Conservation (phyloP, 2,888 invertebrate genomes). For the Ischnus inquisitorius region DNA sequence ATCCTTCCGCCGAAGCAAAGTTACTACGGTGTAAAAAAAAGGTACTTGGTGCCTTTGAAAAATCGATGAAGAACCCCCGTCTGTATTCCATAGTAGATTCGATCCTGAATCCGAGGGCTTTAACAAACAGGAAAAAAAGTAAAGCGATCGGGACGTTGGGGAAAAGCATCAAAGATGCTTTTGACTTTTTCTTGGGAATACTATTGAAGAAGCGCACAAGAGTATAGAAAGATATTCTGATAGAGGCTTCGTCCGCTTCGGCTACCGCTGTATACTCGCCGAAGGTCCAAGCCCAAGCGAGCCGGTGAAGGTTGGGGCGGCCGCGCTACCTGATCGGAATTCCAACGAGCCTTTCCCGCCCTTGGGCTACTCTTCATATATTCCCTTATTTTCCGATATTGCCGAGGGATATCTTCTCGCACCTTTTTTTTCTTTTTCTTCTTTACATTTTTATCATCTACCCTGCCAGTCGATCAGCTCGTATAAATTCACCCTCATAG, state of each 20-base stretch:
- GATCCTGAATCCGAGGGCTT: neutral
- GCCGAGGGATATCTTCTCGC: slow-evolving; percentile 68
- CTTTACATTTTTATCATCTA: slow-evolving; percentile 41
- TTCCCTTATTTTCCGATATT: slow-evolving; percentile 53
- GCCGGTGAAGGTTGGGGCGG: slow-evolving; percentile 22
- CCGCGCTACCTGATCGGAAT: slow-evolving; percentile 74
- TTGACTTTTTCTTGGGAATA: slow-evolving; percentile 38
- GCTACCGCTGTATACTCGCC: slow-evolving; percentile 19
- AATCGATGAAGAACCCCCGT: neutral
- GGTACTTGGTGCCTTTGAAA: neutral
- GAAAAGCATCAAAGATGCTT: slow-evolving; percentile 32
- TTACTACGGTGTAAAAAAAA: neutral
- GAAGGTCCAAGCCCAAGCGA: slow-evolving; percentile 20
- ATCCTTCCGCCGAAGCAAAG: neutral
- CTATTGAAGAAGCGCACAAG: slow-evolving; percentile 28
- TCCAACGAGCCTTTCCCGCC: slow-evolving; percentile 58
- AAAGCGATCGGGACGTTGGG: slow-evolving; percentile 4
- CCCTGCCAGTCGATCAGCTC: slow-evolving; percentile 1
- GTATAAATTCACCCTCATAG: neutral
- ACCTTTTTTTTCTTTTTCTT: slow-evolving; percentile 37
- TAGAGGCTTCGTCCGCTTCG: slow-evolving; percentile 40
- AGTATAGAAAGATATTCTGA: slow-evolving; percentile 46
- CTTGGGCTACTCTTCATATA: slow-evolving; percentile 46
- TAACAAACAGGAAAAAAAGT: neutral
- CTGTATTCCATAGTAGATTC: slow-evolving; percentile 18